Evolutionary conservation across 1,140 invertebrate species (phyloP).

Genomic region (Pantala flavescens): DNA sequence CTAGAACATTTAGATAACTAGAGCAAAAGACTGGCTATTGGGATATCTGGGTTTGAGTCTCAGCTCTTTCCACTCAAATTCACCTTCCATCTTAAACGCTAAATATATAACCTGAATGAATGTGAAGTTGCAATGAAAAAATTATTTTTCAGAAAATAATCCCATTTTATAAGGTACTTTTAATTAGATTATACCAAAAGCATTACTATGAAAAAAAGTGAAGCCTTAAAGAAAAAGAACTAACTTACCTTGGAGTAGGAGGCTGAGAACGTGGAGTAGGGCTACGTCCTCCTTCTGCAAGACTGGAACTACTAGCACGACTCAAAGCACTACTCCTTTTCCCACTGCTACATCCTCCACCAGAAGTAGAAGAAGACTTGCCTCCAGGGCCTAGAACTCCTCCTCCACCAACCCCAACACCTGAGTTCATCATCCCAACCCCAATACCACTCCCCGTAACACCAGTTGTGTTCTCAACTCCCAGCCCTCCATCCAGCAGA

Average conservation of each 20-base stretch:
- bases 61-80: too few species aligned
- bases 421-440: not conserved
- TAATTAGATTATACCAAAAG: too few species aligned
- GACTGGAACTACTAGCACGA: slow-evolving; percentile 74
- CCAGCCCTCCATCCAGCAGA: slow-evolving; percentile 24
- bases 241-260: slow-evolving; percentile 61
- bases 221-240: too few species aligned
- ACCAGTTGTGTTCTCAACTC: not conserved
- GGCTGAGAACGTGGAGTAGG: slow-evolving; percentile 70
- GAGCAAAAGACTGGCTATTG: too few species aligned
- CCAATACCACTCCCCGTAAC: not conserved
- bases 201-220: too few species aligned
- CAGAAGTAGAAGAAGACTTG: slow-evolving; percentile 13
- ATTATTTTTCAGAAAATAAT: too few species aligned
- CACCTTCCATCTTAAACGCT: too few species aligned
- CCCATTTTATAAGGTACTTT: too few species aligned
- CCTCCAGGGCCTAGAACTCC: not conserved
- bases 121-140: too few species aligned
- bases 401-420: not conserved
- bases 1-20: too few species aligned
- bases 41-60: too few species aligned
- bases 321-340: slow-evolving; percentile 83
- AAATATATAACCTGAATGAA: too few species aligned
- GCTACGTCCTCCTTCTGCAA: slow-evolving; percentile 66
- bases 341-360: slow-evolving; percentile 52